phyloP scores from a whole-genome alignment of 2,888 invertebrate species.

The Hypena proboscidalis region DNA sequence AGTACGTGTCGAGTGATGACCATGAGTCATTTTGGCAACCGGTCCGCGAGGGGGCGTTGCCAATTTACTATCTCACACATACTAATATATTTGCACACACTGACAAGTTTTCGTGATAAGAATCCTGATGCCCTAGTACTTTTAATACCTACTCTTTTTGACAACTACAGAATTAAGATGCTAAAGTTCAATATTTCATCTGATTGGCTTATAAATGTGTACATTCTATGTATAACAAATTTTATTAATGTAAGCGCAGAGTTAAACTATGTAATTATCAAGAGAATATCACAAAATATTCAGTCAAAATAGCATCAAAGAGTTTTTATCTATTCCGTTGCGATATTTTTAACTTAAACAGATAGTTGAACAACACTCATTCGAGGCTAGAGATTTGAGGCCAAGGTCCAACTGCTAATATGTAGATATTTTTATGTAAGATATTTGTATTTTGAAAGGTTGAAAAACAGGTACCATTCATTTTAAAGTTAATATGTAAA shows the following conservation, averaged over 20 bases:
- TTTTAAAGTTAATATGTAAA: conserved; percentile 35
- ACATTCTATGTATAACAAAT: neutral
- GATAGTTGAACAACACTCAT: conserved; percentile 68
- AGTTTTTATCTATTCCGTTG: conserved; percentile 61
- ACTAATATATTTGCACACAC: conserved; percentile 58
- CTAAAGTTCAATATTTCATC: conserved; percentile 7
- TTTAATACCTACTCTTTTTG: conserved; percentile 46
- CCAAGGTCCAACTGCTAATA: conserved; percentile 78
- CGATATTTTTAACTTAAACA: conserved; percentile 75
- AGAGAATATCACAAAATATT: conserved; percentile 17
- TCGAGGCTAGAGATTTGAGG: conserved; percentile 77
- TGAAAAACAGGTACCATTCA: conserved; percentile 55
- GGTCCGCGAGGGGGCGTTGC: conserved; percentile 72
- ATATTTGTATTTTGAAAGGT: conserved; percentile 58
- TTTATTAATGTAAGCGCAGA: no score
- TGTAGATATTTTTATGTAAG: conserved; percentile 69
- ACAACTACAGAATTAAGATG: conserved; percentile 19
- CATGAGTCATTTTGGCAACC: conserved; percentile 78
- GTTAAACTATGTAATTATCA: no score
- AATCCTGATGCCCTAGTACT: conserved; percentile 63
- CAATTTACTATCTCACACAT: conserved; percentile 59
- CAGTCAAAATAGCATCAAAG: conserved; percentile 24
- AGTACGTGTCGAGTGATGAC: conserved; percentile 43
- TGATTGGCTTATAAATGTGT: no score
- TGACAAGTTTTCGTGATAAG: conserved; percentile 42